These are phyloP conservation scores for Ammospiza caudacuta DNA, from an alignment of 2,113 vertebrate genomes.

Conservation along the genomic window DNA sequence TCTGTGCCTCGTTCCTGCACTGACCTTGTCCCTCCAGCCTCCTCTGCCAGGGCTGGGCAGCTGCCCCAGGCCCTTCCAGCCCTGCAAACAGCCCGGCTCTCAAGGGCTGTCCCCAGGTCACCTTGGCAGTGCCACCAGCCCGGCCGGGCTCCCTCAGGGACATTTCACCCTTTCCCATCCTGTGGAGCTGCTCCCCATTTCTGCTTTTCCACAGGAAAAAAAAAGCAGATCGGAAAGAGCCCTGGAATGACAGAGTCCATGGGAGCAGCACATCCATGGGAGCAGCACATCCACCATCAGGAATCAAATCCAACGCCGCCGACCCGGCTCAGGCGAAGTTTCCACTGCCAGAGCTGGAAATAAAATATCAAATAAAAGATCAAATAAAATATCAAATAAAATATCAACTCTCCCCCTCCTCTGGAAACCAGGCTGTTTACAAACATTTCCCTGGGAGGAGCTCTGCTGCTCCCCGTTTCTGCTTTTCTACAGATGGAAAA, in stretches of 20 bases:
- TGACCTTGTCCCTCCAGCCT: neutral
- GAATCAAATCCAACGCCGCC: too few species aligned
- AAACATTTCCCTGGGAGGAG: neutral
- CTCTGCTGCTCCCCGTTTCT: neutral
- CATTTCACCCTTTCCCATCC: neutral
- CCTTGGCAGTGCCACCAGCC: neutral
- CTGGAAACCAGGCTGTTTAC: neutral
- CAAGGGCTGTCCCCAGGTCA: neutral
- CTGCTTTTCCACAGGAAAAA: neutral
- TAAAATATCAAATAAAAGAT: too few species aligned
- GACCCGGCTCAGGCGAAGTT: too few species aligned
- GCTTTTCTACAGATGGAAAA: neutral
- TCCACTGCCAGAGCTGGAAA: too few species aligned
- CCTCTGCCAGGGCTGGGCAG: neutral
- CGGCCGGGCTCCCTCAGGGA: neutral
- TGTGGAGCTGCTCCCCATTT: neutral
- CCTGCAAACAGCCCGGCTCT: neutral
- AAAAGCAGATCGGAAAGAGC: neutral
- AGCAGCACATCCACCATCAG: too few species aligned
- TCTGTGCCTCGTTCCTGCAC: neutral
- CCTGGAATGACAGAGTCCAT: neutral
- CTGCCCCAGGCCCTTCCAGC: neutral
- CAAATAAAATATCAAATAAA: too few species aligned
- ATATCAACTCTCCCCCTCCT: neutral
- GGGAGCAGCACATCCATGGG: too few species aligned